Percentiles rank a stretch among this genome's conserved stretches.
phyloP scores from a whole-genome alignment of 1,140 invertebrate species.

The Danaus plexippus region DNA sequence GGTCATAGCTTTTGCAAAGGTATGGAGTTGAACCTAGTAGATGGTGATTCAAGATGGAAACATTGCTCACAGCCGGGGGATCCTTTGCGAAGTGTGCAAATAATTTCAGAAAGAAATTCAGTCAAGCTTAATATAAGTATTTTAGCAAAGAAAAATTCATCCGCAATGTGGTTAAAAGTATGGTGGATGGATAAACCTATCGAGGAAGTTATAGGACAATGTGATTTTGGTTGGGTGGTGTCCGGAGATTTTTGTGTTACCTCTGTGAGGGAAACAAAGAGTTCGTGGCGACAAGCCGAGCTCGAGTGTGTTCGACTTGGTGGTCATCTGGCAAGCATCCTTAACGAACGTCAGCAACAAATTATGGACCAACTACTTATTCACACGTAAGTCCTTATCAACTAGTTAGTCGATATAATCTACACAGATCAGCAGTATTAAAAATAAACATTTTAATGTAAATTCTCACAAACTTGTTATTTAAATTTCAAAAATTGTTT shows the following conservation, averaged over 20 bases:
- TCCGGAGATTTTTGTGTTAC: conserved; percentile 75
- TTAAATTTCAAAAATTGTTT: background rate
- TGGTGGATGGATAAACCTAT: conserved; percentile 72
- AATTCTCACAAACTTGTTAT: background rate
- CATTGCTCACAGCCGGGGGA: conserved; percentile 73
- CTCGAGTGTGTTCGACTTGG: conserved; percentile 74
- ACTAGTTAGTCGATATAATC: too few relatives aligned
- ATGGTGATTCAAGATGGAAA: conserved; percentile 70
- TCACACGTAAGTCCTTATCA: conserved; percentile 69
- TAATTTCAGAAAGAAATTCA: conserved; percentile 72
- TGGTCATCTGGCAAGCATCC: conserved; percentile 77
- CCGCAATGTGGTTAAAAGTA: conserved; percentile 62
- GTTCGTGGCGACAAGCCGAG: conserved; percentile 77
- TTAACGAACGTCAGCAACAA: conserved; percentile 74
- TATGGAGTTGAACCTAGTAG: conserved; percentile 69
- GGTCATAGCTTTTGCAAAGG: conserved; percentile 62
- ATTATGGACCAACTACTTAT: conserved; percentile 74
- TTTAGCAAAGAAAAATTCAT: conserved; percentile 44
- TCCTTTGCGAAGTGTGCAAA: conserved; percentile 70
- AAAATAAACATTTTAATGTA: too few relatives aligned
- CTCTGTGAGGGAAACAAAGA: conserved; percentile 70
- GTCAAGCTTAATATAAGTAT: conserved; percentile 66
- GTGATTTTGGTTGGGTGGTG: conserved; percentile 77
- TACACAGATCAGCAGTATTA: too few relatives aligned
- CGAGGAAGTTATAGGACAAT: conserved; percentile 72